phyloP scores from a whole-genome alignment of 2,113 vertebrate species.

The Leucosticte australis region DNA sequence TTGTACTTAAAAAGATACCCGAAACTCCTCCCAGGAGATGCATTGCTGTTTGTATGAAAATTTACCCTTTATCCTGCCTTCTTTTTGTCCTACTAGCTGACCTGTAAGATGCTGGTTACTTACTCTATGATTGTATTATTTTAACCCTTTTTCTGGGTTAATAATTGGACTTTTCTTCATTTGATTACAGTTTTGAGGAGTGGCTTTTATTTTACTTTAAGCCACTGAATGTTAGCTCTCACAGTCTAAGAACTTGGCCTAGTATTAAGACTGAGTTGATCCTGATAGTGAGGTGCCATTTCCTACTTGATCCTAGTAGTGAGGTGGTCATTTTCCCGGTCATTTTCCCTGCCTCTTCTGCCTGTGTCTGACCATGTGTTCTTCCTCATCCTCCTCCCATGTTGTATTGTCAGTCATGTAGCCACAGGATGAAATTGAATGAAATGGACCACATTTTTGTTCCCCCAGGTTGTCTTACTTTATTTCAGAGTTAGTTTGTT shows the following conservation, averaged over 20 bases:
- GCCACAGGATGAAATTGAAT: background rate
- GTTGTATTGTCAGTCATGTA: background rate
- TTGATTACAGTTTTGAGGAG: background rate
- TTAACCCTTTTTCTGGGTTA: background rate
- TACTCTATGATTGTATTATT: background rate
- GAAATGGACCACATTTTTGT: background rate
- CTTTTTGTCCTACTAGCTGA: background rate
- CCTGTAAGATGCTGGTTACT: background rate
- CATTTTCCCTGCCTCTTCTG: background rate
- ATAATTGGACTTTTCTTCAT: background rate
- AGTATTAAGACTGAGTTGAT: background rate
- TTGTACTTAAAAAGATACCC: background rate
- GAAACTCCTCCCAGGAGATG: background rate
- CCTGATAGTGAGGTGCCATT: background rate
- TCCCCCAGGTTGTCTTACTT: background rate
- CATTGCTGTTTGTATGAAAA: background rate
- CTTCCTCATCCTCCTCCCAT: background rate
- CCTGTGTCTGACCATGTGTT: background rate
- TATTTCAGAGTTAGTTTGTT: background rate
- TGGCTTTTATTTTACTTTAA: background rate
- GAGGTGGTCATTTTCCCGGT: background rate
- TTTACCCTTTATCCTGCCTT: background rate
- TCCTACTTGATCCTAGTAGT: background rate
- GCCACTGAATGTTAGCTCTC: background rate
- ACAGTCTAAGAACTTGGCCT: background rate